These are phyloP conservation scores for Pantala flavescens DNA, from an alignment of 1,140 invertebrate genomes.

Conservation along the genomic window DNA sequence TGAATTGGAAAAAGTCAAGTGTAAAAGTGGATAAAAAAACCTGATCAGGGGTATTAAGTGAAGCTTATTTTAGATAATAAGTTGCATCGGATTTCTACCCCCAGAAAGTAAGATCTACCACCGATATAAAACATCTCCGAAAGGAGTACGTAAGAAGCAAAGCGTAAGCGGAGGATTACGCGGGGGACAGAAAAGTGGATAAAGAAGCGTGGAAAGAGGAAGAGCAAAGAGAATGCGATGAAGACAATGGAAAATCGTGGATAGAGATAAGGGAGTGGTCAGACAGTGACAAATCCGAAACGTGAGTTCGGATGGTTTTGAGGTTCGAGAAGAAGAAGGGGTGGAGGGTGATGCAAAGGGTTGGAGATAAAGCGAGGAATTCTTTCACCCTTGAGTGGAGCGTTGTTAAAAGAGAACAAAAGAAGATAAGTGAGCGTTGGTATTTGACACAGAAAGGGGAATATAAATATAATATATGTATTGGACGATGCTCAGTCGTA, in stretches of 20 bases:
- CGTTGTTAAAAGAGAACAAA: not conserved
- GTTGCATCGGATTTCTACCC: no score
- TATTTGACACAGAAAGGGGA: not conserved
- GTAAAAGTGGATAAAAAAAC: no score
- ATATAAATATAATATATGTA: not conserved
- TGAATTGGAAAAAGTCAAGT: no score
- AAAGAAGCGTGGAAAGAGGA: not conserved
- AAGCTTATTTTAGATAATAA: no score
- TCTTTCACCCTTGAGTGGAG: not conserved
- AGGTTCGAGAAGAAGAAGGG: not conserved
- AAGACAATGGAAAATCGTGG: not conserved
- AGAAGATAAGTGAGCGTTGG: not conserved
- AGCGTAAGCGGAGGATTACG: not conserved
- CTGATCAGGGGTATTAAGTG: no score
- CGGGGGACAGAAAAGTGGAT: not conserved
- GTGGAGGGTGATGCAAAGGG: not conserved
- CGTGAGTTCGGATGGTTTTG: not conserved
- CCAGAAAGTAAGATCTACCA: no score
- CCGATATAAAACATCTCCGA: no score
- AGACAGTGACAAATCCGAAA: slow-evolving; percentile 5
- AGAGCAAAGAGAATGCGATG: not conserved
- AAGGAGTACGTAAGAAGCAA: no score
- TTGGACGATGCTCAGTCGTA: not conserved
- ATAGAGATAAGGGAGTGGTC: not conserved
- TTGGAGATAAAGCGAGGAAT: no score